These are phyloP conservation scores for Pampusana beccarii DNA, from an alignment of 2,113 vertebrate genomes.

Conservation along the genomic window DNA sequence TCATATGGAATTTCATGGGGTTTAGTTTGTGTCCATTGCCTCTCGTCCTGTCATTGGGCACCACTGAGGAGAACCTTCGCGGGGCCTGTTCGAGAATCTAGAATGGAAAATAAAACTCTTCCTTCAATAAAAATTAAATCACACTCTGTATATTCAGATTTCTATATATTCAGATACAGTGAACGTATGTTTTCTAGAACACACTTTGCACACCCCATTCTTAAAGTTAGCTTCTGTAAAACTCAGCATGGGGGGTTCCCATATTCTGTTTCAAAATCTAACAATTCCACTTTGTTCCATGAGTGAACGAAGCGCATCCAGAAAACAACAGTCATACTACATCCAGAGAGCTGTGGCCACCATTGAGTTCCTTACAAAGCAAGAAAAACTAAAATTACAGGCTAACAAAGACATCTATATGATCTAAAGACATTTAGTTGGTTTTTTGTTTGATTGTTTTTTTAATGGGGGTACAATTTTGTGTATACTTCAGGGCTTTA, in stretches of 20 bases:
- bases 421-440: not conserved
- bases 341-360: not conserved
- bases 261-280: not conserved
- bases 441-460: not conserved
- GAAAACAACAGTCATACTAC: not conserved
- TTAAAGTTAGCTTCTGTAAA: not conserved
- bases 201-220: not conserved
- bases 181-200: not conserved
- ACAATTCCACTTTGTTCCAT: not conserved
- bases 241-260: not conserved
- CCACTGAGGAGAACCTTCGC: not conserved
- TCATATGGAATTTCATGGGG: not conserved
- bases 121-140: not conserved
- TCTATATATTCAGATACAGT: not conserved
- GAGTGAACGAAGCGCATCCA: fast-evolving
- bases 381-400: not conserved
- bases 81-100: not conserved
- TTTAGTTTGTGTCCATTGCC: not conserved
- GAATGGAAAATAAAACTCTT: not conserved
- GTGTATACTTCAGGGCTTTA: not conserved
- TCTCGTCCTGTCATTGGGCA: not conserved
- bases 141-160: not conserved
- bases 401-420: not conserved
- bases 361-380: not conserved
- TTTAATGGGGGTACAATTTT: not conserved